phyloP scores from a whole-genome alignment of 2,797 vertebrate species.

The Gymnodraco acuticeps region DNA sequence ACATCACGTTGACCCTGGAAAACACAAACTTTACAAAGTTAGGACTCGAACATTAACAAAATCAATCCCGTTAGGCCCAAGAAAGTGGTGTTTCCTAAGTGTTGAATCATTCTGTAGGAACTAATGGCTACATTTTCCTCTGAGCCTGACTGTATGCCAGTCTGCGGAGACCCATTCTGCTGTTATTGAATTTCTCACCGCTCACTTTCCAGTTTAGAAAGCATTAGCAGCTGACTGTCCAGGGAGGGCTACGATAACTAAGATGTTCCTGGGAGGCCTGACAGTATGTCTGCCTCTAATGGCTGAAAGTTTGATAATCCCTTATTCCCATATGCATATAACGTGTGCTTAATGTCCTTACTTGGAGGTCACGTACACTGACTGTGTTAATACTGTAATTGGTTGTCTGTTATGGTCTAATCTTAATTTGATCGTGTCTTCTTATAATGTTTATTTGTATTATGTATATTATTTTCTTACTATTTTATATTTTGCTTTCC shows the following conservation, averaged over 20 bases:
- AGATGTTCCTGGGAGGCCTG: not conserved
- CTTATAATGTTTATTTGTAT: not conserved
- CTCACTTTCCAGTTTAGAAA: not conserved
- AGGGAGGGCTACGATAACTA: not conserved
- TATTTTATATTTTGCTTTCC: too few relatives aligned
- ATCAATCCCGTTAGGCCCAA: not conserved
- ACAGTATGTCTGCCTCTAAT: not conserved
- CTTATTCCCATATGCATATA: not conserved
- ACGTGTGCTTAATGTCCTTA: not conserved
- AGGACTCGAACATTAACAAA: not conserved
- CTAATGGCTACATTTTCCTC: not conserved
- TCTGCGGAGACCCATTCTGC: constrained; percentile 8
- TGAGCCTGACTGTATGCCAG: constrained; percentile 5
- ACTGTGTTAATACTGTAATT: not conserved
- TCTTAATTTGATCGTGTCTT: not conserved
- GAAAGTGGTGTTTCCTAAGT: not conserved
- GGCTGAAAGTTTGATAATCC: not conserved
- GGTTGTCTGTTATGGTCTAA: not conserved
- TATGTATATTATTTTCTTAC: not conserved
- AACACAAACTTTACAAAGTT: not conserved
- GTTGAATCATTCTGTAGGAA: not conserved
- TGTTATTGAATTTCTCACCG: not conserved
- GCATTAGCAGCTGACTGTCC: not conserved
- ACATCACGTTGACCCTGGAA: not conserved
- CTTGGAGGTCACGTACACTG: not conserved